Conservation (phyloP, 2,797 vertebrate species). For the Molothrus aeneus region DNA sequence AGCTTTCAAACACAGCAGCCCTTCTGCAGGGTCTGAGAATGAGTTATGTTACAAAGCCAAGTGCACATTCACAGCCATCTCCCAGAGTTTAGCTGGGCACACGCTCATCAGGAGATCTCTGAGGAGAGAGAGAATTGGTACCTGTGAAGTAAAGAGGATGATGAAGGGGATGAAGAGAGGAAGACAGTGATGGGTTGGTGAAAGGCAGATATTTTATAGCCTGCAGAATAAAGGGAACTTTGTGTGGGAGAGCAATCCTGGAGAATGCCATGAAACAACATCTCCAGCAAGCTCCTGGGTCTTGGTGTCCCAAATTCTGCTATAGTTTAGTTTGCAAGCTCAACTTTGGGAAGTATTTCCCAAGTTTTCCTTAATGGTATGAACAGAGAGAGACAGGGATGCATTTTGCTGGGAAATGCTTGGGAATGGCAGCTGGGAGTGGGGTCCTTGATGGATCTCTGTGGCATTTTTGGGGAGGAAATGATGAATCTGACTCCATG, state of each 20-base stretch:
- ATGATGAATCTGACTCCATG: too few relatives aligned
- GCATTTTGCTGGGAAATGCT: background rate
- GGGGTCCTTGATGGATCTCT: background rate
- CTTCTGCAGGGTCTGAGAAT: background rate
- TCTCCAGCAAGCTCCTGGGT: background rate
- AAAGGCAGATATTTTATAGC: background rate
- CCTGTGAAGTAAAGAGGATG: background rate
- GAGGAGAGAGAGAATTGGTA: background rate
- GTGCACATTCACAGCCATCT: background rate
- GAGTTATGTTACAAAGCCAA: background rate
- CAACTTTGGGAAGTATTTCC: background rate
- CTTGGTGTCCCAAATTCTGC: background rate
- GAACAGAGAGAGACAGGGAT: background rate
- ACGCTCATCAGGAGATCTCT: background rate
- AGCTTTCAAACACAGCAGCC: background rate
- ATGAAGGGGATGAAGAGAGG: background rate
- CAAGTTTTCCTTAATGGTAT: background rate
- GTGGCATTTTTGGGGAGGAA: too few relatives aligned
- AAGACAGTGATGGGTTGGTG: background rate
- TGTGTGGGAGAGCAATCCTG: background rate
- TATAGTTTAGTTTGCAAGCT: background rate
- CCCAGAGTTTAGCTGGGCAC: background rate
- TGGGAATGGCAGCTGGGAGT: background rate
- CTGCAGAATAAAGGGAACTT: background rate
- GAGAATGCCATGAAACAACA: background rate